A percentile compares a stretch with the other conserved stretches of the same genome.
phyloP scores from a whole-genome alignment of 2,888 invertebrate genomes.

The Cephus sareptanus region DNA sequence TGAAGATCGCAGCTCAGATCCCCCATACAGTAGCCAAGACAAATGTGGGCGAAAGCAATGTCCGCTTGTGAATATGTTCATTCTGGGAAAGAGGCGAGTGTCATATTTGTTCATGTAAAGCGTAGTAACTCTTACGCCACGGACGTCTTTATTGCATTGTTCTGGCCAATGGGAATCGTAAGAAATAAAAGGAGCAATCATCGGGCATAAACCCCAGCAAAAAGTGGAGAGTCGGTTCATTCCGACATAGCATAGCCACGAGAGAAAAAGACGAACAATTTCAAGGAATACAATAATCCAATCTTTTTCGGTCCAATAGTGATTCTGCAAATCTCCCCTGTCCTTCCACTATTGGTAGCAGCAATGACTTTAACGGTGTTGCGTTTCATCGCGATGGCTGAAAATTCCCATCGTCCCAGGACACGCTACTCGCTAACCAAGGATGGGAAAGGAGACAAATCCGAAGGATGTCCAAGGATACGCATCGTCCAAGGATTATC shows the following conservation, averaged over 20 bases:
- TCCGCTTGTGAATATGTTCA: slow-evolving; percentile 35
- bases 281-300: too few relatives aligned
- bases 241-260: too few relatives aligned
- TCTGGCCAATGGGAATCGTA: slow-evolving; percentile 26
- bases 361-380: too few relatives aligned
- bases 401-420: too few relatives aligned
- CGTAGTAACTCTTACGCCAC: slow-evolving; percentile 32
- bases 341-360: too few relatives aligned
- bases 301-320: too few relatives aligned
- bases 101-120: slow-evolving; percentile 54
- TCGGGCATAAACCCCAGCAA: too few relatives aligned
- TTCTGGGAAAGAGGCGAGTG: slow-evolving; percentile 43
- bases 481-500: background rate
- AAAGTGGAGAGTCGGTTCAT: too few relatives aligned
- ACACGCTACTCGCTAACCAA: too few relatives aligned
- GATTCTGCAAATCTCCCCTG: too few relatives aligned
- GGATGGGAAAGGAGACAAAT: background rate
- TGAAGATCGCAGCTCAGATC: slow-evolving; percentile 15
- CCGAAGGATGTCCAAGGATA: background rate
- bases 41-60: slow-evolving; percentile 53
- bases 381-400: too few relatives aligned
- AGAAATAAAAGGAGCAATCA: slow-evolving; percentile 11
- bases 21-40: slow-evolving; percentile 29
- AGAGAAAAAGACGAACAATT: too few relatives aligned
- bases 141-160: slow-evolving; percentile 51